A percentile compares a stretch with the other conserved stretches of the same genome.
These are phyloP conservation scores for Luscinia luscinia DNA, from an alignment of 2,797 vertebrate genomes.

Conservation along the genomic window DNA sequence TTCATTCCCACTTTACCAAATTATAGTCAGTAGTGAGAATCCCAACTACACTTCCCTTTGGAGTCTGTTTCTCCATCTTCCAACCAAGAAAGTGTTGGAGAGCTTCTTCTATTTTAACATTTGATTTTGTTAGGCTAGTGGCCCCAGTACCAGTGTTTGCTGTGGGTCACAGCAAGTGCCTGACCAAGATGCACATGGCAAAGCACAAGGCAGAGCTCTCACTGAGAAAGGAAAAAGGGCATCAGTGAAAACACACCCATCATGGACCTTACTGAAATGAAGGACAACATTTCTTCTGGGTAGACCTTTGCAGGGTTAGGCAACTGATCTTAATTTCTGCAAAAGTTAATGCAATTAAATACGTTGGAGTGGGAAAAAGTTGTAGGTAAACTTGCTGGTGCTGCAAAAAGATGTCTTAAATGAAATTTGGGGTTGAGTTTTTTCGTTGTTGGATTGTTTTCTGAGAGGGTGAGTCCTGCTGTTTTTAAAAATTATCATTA, in stretches of 20 bases:
- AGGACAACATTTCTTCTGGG: neutral
- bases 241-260: neutral
- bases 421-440: neutral
- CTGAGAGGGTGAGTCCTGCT: neutral
- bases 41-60: neutral
- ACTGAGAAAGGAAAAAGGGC: neutral
- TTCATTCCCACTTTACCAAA: neutral
- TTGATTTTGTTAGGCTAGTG: neutral
- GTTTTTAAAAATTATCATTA: neutral
- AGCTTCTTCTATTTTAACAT: neutral
- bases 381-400: neutral
- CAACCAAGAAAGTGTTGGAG: neutral
- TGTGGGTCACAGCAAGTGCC: neutral
- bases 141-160: neutral
- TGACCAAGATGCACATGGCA: neutral
- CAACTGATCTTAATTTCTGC: neutral
- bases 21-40: neutral
- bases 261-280: neutral
- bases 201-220: neutral
- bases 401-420: neutral
- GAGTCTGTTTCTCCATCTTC: neutral
- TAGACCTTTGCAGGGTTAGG: neutral
- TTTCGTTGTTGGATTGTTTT: neutral
- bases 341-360: neutral
- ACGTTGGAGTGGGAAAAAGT: neutral